Percentiles rank a stretch among this genome's conserved stretches.
Conservation (phyloP, 2,113 vertebrate genomes). For the Crypturellus undulatus region DNA sequence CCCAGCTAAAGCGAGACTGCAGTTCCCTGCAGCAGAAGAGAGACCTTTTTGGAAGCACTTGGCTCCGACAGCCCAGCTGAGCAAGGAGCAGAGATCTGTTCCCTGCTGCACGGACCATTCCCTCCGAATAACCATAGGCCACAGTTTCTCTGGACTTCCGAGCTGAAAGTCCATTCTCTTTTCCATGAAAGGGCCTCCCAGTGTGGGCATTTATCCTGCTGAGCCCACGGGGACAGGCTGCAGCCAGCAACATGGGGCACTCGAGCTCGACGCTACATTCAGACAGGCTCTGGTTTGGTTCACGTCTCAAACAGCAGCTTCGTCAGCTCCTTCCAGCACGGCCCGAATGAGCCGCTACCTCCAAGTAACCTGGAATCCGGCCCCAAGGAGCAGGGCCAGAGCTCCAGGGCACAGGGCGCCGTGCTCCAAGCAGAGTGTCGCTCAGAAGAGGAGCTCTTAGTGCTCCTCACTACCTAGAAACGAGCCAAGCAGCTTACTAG, state of each 20-base stretch:
- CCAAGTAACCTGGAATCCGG: neutral
- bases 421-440: neutral
- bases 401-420: neutral
- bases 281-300: neutral
- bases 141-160: neutral
- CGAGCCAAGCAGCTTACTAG: neutral
- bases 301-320: neutral
- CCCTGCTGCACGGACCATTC: neutral
- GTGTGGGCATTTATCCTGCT: neutral
- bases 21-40: neutral
- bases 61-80: neutral
- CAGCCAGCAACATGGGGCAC: neutral
- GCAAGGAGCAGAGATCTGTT: neutral
- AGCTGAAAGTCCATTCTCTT: fast-evolving
- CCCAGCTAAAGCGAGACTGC: neutral
- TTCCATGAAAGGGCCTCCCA: neutral
- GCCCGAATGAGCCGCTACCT: neutral
- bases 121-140: fast-evolving
- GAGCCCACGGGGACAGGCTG: neutral
- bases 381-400: neutral
- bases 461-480: fast-evolving
- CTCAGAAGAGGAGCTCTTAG: neutral
- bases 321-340: neutral
- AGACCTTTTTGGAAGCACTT: neutral
- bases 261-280: fast-evolving